Conservation (phyloP, 2,113 vertebrate species). For the Vanacampus margaritifer region DNA sequence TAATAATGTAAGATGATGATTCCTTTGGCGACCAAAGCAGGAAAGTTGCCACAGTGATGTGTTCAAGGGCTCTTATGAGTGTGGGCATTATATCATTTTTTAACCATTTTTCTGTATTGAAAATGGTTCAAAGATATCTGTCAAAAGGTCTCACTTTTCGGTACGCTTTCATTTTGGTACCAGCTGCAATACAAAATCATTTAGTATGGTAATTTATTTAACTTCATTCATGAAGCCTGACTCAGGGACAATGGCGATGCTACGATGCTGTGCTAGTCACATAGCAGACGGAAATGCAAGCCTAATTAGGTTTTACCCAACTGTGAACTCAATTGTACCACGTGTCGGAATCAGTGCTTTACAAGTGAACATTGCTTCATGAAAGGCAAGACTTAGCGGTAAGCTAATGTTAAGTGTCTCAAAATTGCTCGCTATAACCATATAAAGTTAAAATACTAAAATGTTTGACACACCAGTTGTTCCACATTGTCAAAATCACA, state of each 20-base stretch:
- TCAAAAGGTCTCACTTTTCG: not conserved
- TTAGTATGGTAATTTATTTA: not conserved
- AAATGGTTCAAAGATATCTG: not conserved
- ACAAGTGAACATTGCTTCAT: not conserved
- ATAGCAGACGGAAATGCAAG: not conserved
- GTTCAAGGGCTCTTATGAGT: constrained; percentile 21
- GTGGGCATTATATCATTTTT: constrained; percentile 29
- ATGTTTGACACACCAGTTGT: not conserved
- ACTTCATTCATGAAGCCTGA: not conserved
- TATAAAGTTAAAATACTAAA: not conserved
- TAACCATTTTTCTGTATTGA: not conserved
- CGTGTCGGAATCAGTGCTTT: no score
- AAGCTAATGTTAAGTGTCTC: not conserved
- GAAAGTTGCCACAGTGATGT: constrained; percentile 35
- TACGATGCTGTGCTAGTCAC: no score
- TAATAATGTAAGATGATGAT: constrained; percentile 45
- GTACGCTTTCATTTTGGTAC: not conserved
- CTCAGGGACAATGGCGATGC: not conserved
- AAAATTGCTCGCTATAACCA: no score
- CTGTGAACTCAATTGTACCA: no score
- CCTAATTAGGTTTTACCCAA: not conserved
- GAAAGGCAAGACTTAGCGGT: not conserved
- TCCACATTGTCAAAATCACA: not conserved
- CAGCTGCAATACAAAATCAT: not conserved
- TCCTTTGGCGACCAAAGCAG: constrained; percentile 27